Percentiles rank a stretch among this genome's conserved stretches.
phyloP scores from a whole-genome alignment of 2,888 invertebrate genomes.

The Synergus umbraculus region DNA sequence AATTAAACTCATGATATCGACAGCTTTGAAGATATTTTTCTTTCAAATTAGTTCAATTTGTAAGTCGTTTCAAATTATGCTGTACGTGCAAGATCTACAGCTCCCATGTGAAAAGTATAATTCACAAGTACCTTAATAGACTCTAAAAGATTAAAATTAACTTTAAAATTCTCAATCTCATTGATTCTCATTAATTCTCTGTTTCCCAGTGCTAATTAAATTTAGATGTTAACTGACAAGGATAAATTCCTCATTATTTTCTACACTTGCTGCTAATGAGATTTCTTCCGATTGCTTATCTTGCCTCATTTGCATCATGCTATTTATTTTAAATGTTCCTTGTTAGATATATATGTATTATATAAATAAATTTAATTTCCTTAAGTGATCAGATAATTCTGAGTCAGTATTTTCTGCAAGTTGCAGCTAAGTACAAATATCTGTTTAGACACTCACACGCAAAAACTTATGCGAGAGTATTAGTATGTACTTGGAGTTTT shows the following conservation, averaged over 20 bases:
- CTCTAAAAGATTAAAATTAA: too few species aligned
- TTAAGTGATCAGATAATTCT: not conserved
- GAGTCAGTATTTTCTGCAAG: not conserved
- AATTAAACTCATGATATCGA: conserved; percentile 26
- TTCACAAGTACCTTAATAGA: too few species aligned
- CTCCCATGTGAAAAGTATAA: not conserved
- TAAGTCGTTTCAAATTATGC: not conserved
- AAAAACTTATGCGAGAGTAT: conserved; percentile 10
- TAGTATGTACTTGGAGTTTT: conserved; percentile 16
- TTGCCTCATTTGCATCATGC: not conserved
- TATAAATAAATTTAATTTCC: conserved; percentile 12
- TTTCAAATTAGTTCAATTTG: not conserved
- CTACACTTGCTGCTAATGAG: too few species aligned
- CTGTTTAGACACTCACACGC: conserved; percentile 13
- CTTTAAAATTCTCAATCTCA: too few species aligned
- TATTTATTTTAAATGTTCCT: not conserved
- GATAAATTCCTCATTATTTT: too few species aligned
- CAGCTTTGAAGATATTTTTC: conserved; percentile 14
- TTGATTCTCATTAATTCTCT: too few species aligned
- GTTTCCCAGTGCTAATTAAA: too few species aligned
- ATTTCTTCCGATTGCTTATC: too few species aligned
- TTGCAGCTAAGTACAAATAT: conserved; percentile 2
- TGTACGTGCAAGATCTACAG: too few species aligned
- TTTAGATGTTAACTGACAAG: too few species aligned
- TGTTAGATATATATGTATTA: not conserved